These are phyloP conservation scores for Balaenoptera acutorostrata DNA, from an alignment of 2,113 vertebrate species.

Conservation along the genomic window DNA sequence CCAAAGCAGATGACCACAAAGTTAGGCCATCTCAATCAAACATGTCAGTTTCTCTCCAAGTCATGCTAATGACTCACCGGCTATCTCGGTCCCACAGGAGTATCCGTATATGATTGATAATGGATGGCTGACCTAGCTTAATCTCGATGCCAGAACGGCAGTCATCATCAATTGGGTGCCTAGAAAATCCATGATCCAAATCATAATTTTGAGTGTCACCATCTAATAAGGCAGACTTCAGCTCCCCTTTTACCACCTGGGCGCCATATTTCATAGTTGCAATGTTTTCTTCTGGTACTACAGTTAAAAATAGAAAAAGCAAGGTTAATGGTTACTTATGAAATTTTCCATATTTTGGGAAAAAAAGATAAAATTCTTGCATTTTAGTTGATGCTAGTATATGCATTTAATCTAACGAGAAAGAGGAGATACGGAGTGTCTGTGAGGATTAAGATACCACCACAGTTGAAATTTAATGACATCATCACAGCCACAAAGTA, in stretches of 20 bases:
- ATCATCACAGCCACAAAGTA: not conserved
- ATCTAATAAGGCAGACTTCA: constrained; percentile 96
- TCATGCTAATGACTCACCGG: constrained; percentile 80
- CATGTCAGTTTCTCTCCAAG: not conserved
- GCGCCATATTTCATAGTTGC: constrained; percentile 98
- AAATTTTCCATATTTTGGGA: not conserved
- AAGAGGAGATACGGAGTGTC: not conserved
- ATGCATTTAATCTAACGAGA: not conserved
- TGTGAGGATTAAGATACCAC: not conserved
- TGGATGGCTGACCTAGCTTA: constrained; percentile 94
- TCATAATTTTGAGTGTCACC: constrained; percentile 99
- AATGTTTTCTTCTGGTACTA: constrained; percentile 98
- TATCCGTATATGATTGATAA: constrained; percentile 96
- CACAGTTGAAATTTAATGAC: constrained; percentile 21
- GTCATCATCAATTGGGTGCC: constrained; percentile 96
- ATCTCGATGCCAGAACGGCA: constrained; percentile 94
- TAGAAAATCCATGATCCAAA: constrained; percentile 98
- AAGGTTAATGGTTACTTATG: not conserved
- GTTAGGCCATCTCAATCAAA: not conserved
- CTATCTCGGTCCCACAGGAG: constrained; percentile 97
- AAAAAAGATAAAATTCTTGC: not conserved
- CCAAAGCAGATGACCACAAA: not conserved
- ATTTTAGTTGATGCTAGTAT: constrained; percentile 6
- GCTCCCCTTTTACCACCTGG: constrained; percentile 96
- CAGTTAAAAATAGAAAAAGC: constrained; percentile 38